Conservation (phyloP, 1,140 invertebrate genomes). For the Coptotermes formosanus region DNA sequence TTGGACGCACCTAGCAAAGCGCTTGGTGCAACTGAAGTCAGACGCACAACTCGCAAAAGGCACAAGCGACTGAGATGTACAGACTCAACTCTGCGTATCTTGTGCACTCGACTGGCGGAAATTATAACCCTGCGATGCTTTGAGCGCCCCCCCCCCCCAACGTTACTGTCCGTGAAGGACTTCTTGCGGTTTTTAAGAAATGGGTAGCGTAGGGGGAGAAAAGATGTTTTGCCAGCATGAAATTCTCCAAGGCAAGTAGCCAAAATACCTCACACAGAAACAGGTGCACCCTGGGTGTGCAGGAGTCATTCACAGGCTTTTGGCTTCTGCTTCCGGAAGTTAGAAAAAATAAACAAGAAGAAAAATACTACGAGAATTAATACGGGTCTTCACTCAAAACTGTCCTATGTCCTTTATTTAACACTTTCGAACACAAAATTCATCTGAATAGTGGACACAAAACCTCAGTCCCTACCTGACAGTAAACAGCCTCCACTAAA, state of each 20-base stretch:
- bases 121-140: not conserved
- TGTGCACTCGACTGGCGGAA: not conserved
- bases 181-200: not conserved
- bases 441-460: too few species aligned
- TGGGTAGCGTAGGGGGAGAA: not conserved
- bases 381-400: not conserved
- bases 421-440: not conserved
- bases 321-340: not conserved
- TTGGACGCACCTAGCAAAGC: too few species aligned
- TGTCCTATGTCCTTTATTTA: not conserved
- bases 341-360: not conserved
- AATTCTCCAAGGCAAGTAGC: not conserved
- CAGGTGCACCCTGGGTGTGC: not conserved
- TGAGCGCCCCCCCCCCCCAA: not conserved
- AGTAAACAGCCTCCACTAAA: too few species aligned
- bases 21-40: too few species aligned
- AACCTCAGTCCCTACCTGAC: too few species aligned
- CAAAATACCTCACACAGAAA: not conserved
- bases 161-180: too few species aligned
- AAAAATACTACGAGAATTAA: not conserved
- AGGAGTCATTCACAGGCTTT: not conserved
- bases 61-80: too few species aligned
- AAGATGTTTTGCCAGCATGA: not conserved
- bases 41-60: too few species aligned
- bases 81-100: too few species aligned